Conservation (phyloP, 1,140 invertebrate genomes). For the Bombus pyrosoma region DNA sequence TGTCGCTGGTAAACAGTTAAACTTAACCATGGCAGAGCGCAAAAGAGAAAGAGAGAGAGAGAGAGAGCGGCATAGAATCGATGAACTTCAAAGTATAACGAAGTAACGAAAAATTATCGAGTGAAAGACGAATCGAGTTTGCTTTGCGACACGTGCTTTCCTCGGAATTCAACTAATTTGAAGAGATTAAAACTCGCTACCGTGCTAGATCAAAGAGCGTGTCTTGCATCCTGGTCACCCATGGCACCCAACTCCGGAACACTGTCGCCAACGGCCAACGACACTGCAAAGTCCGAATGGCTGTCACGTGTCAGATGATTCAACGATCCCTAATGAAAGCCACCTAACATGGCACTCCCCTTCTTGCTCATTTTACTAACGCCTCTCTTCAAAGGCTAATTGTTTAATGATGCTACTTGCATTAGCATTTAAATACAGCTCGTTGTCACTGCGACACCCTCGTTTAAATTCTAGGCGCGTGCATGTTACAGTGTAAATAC, state of each 20-base stretch:
- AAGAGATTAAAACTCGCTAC: constrained; percentile 58
- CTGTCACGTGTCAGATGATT: constrained; percentile 74
- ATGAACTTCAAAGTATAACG: not conserved
- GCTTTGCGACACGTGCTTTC: constrained; percentile 31
- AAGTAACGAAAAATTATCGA: constrained; percentile 8
- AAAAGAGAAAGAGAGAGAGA: not conserved
- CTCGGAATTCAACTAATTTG: constrained; percentile 50
- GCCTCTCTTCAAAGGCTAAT: constrained; percentile 78
- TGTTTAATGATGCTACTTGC: constrained; percentile 76
- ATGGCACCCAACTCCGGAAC: constrained; percentile 20
- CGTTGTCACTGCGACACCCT: constrained; percentile 68
- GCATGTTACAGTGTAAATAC: not conserved
- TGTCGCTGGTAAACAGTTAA: no score
- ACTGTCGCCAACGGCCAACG: constrained; percentile 23
- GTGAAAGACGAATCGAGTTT: constrained; percentile 18
- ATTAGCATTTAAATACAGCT: constrained; percentile 78
- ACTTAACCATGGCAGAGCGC: no score
- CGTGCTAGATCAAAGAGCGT: constrained; percentile 59
- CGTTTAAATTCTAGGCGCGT: constrained; percentile 57
- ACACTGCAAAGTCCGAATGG: constrained; percentile 51
- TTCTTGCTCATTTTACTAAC: constrained; percentile 63
- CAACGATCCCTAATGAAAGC: constrained; percentile 75
- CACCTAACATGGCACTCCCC: constrained; percentile 64
- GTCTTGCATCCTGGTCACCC: constrained; percentile 17
- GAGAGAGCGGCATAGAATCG: not conserved